Evolutionary conservation across 2,113 vertebrate genomes (phyloP), one percentile per base, ranked within the genome.

Genomic region (Triplophysa siluroides): DNA sequence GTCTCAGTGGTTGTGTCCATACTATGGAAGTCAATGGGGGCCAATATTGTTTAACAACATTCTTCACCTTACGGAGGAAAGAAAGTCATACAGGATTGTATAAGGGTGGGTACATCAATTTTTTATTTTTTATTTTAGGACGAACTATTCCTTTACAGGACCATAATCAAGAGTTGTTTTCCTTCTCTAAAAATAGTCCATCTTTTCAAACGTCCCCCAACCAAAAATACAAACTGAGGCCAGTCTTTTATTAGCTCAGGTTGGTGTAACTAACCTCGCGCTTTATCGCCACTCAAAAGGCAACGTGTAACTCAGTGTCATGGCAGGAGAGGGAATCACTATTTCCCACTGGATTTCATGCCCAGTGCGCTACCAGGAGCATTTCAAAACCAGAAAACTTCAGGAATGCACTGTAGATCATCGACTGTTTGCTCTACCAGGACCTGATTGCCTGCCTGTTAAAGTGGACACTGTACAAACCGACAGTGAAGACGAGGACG

Each of bases 301-400:
- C 23, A 62, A 69, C 23, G 5, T 10, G 21, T 29, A 24, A 12
- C 54, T 71, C 70, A 21, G 45, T 73, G 66, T 81, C 4, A 94
- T 95, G 94, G 83, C 91, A 76, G 92, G 89, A 87, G 70, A 92
- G 64, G 92, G 91, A 87, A 86, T 92, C 71, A 87, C 93, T 10
- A 79, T 92, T 81, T 91, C 90, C 26, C 94, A 94, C 74, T 91
- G 91, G 84, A 88, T 94, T 23, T 91, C 90, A 86, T 94, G 90
- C n/a, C 95, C 94, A 0, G 70, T 87, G 8, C 91, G 94, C 1
- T 91, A 95, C 73, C 90, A 94, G 79, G 82, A 88, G 54, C 82
- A 87, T 61, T 94, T 95, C 81, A 87, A 81, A 65, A 81, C 63
- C 0, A 85, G 83, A 13, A 89, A 92, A 14, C 75, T 93, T 67